A percentile compares a stretch with the other conserved stretches of the same genome.
phyloP scores from a whole-genome alignment of 2,797 vertebrate species.

The Prionace glauca region DNA sequence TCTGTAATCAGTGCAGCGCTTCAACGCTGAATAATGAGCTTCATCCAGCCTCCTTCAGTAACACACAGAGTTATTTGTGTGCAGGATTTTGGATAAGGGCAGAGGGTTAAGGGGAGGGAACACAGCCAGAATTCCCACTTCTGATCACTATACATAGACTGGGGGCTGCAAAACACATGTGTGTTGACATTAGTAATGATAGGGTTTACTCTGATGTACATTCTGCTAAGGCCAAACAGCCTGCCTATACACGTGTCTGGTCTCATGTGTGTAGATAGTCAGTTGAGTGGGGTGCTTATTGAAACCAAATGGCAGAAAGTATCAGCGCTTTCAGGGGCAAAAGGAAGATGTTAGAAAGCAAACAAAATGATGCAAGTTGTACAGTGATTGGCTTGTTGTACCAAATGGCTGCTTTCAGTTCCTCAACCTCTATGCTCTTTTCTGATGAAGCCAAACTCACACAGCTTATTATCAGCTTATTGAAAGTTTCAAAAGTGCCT shows the following conservation, averaged over 20 bases:
- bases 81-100: not conserved
- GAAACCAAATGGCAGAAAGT: not conserved
- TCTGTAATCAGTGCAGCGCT: not conserved
- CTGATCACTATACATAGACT: not conserved
- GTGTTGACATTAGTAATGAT: not conserved
- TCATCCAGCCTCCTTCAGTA: not conserved
- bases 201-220: not conserved
- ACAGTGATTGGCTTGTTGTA: not conserved
- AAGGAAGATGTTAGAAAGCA: not conserved
- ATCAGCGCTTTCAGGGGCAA: not conserved
- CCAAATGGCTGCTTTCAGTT: not conserved
- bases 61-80: not conserved
- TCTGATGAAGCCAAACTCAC: not conserved
- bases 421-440: not conserved
- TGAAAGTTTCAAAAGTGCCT: not conserved
- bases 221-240: not conserved
- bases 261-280: not conserved
- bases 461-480: not conserved
- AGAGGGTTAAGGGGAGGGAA: not conserved
- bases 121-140: not conserved
- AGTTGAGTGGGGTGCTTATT: not conserved
- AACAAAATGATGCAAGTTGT: not conserved
- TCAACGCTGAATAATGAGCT: not conserved
- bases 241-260: not conserved
- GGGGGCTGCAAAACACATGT: not conserved